These are phyloP conservation scores for Drosophila atripex DNA, from an alignment of 2,888 invertebrate genomes.

Conservation along the genomic window DNA sequence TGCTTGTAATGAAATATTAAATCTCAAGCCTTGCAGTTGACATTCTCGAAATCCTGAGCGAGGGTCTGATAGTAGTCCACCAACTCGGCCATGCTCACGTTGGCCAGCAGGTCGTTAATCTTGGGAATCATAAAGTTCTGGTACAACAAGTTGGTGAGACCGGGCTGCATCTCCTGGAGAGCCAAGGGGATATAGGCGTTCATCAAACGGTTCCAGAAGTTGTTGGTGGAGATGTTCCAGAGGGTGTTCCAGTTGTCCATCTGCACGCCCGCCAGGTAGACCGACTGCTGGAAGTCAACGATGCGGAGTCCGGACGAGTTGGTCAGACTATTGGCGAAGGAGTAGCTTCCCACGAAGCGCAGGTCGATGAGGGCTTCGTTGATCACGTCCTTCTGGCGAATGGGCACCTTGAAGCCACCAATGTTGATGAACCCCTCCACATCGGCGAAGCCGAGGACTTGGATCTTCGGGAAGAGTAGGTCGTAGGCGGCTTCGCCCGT, in stretches of 20 bases:
- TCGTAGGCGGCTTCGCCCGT: constrained; percentile 62
- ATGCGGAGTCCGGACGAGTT: constrained; percentile 59
- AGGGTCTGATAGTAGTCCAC: constrained; percentile 18
- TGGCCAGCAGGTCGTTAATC: constrained; percentile 50
- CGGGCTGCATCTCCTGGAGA: constrained; percentile 57
- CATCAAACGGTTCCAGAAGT: constrained; percentile 52
- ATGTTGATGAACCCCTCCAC: constrained; percentile 52
- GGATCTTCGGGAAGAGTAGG: constrained; percentile 59
- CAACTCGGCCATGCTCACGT: constrained; percentile 28
- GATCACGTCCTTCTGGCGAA: constrained; percentile 48
- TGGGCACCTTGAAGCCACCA: constrained; percentile 47
- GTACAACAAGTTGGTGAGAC: constrained; percentile 29
- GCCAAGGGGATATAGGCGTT: constrained; percentile 43
- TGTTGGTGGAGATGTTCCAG: constrained; percentile 66
- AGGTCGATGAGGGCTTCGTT: constrained; percentile 60
- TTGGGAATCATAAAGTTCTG: constrained; percentile 32
- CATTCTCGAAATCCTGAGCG: constrained; percentile 42
- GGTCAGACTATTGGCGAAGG: constrained; percentile 38
- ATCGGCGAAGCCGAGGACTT: constrained; percentile 58
- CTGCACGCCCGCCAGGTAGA: constrained; percentile 59
- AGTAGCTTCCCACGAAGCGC: constrained; percentile 60
- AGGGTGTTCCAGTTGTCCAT: constrained; percentile 62
- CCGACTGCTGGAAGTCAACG: constrained; percentile 54
- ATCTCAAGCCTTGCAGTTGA: constrained; percentile 37
- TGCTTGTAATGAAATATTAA: background rate